phyloP scores from a whole-genome alignment of 2,797 vertebrate species.

The Bufotes viridis region DNA sequence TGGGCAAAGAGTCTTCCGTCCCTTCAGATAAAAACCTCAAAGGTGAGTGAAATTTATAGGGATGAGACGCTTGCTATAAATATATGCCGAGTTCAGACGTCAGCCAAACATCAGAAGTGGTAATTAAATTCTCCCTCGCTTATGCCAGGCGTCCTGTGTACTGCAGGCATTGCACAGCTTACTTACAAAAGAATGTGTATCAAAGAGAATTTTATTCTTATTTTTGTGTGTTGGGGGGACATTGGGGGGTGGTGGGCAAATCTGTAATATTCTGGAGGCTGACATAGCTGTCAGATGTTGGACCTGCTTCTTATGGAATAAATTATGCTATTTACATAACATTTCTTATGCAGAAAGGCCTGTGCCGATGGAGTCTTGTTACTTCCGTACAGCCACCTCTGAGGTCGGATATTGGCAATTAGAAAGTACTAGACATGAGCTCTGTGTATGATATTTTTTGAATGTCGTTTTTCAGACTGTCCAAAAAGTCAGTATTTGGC shows the following conservation, averaged over 20 bases:
- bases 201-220: slow-evolving; percentile 59
- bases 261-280: slow-evolving; percentile 46
- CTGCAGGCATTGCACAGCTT: slow-evolving; percentile 54
- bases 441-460: neutral
- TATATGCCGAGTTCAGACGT: slow-evolving; percentile 56
- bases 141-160: slow-evolving; percentile 57
- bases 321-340: slow-evolving; percentile 45
- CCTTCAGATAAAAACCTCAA: slow-evolving; percentile 63
- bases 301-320: slow-evolving; percentile 34
- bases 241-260: slow-evolving; percentile 7
- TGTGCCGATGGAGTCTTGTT: neutral
- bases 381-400: slow-evolving; percentile 30
- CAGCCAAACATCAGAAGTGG: slow-evolving; percentile 53
- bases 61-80: slow-evolving; percentile 58
- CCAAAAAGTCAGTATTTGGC: slow-evolving; percentile 10
- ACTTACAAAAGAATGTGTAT: slow-evolving; percentile 58
- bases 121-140: slow-evolving; percentile 60
- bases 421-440: neutral
- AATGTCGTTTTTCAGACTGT: neutral
- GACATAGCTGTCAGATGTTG: slow-evolving; percentile 51
- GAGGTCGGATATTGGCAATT: slow-evolving; percentile 28
- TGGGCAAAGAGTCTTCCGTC: slow-evolving; percentile 57
- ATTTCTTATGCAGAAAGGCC: slow-evolving; percentile 37
- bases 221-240: slow-evolving; percentile 47
- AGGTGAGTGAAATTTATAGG: slow-evolving; percentile 59